Percentiles rank a stretch among this genome's conserved stretches.
Conservation (phyloP, 1,140 invertebrate species). For the Drosophila asahinai region DNA sequence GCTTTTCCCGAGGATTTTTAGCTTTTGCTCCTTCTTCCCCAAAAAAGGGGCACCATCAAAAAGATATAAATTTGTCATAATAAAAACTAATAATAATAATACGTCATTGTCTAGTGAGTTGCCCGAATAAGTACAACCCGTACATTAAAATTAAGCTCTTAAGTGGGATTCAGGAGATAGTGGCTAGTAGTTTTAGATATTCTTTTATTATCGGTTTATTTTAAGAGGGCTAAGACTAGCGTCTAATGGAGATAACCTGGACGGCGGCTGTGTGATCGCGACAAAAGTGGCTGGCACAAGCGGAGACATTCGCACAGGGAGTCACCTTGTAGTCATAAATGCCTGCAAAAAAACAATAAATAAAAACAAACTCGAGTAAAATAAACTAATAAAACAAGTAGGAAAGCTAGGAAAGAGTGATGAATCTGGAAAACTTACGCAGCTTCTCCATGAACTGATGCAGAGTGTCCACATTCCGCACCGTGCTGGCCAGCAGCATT, state of each 20-base stretch:
- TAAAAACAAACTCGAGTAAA: neutral
- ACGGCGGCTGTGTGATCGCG: constrained; percentile 70
- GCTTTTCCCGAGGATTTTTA: too few relatives aligned
- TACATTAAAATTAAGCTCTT: constrained; percentile 27
- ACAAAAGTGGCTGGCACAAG: constrained; percentile 65
- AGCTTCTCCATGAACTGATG: constrained; percentile 64
- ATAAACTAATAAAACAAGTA: too few relatives aligned
- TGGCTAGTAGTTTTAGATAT: constrained; percentile 13
- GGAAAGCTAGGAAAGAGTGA: neutral
- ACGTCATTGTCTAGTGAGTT: neutral
- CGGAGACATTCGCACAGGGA: constrained; percentile 66
- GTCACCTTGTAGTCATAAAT: constrained; percentile 49
- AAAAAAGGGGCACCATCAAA: neutral
- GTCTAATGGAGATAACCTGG: constrained; percentile 65
- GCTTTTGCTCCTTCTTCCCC: too few relatives aligned
- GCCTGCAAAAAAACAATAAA: constrained; percentile 23
- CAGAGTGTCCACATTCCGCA: constrained; percentile 75
- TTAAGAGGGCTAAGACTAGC: constrained; percentile 43
- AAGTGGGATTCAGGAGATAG: constrained; percentile 10
- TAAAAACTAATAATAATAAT: neutral
- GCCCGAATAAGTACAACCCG: constrained; percentile 19
- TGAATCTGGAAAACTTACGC: constrained; percentile 46
- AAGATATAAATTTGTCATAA: neutral
- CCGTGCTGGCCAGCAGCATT: constrained; percentile 76
- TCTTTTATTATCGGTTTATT: constrained; percentile 33